A percentile compares a stretch with the other conserved stretches of the same genome.
phyloP scores from a whole-genome alignment of 2,797 vertebrate genomes.

The Halcyon chelicuti region DNA sequence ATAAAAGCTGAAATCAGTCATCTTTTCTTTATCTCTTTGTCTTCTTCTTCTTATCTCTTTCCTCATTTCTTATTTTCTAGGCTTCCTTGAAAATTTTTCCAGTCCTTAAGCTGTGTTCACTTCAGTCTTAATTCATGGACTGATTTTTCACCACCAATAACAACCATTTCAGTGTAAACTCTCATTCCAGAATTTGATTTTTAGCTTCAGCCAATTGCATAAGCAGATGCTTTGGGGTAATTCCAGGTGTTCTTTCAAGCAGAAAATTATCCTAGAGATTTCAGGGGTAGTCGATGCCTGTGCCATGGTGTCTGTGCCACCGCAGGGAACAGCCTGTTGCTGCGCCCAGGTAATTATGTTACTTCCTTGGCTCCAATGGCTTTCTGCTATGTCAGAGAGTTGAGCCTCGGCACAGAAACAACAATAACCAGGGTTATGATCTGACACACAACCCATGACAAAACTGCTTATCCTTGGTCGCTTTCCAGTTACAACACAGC shows the following conservation, averaged over 20 bases:
- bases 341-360: fast-evolving
- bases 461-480: not conserved
- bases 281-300: not conserved
- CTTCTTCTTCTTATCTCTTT: not conserved
- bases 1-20: not conserved
- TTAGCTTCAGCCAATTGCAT: not conserved
- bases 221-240: not conserved
- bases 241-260: not conserved
- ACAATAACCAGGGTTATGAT: not conserved
- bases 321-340: not conserved
- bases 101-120: not conserved
- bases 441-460: not conserved
- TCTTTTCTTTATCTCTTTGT: not conserved
- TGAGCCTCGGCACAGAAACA: fast-evolving
- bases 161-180: not conserved
- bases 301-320: not conserved
- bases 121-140: not conserved
- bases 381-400: fast-evolving
- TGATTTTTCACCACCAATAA: not conserved
- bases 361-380: not conserved
- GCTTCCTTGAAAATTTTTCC: not conserved
- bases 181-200: not conserved
- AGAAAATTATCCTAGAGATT: not conserved
- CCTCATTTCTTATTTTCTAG: not conserved
- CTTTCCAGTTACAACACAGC: not conserved